A percentile compares a stretch with the other conserved stretches of the same genome.
Evolutionary conservation across 1,140 invertebrate species (phyloP).

Genomic region (Vollenhovia emeryi): DNA sequence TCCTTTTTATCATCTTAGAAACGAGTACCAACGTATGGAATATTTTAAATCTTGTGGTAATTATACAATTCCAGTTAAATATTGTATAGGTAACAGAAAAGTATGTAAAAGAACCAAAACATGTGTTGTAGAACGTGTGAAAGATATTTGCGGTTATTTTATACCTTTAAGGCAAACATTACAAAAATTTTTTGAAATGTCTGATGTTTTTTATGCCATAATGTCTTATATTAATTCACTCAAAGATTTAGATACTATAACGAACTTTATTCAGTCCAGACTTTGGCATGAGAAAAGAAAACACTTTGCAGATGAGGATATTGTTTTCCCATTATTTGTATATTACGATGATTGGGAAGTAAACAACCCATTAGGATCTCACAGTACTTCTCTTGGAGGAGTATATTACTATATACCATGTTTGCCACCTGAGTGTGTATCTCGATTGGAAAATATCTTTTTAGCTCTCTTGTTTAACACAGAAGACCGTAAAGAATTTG

Average conservation of each 20-base stretch:
- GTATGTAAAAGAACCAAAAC: too few relatives aligned
- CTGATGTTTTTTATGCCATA: too few relatives aligned
- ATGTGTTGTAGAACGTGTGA: too few relatives aligned
- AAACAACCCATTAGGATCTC: neutral
- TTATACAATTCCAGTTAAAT: neutral
- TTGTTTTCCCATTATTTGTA: neutral
- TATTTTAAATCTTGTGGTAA: conserved; percentile 16
- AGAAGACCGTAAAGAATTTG: neutral
- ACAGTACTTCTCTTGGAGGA: neutral
- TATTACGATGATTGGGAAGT: conserved; percentile 11
- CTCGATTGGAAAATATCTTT: conserved; percentile 3
- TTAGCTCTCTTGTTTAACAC: conserved; percentile 9
- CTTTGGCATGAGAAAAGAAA: neutral
- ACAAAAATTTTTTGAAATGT: too few relatives aligned
- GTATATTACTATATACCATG: conserved; percentile 9
- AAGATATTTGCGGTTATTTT: too few relatives aligned
- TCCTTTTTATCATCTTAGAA: neutral
- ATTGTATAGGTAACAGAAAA: too few relatives aligned
- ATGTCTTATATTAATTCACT: too few relatives aligned
- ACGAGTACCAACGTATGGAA: neutral
- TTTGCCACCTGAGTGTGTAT: conserved; percentile 1
- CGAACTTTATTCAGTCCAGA: too few relatives aligned
- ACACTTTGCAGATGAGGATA: neutral
- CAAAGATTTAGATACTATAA: too few relatives aligned
- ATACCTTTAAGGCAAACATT: too few relatives aligned